Evolutionary conservation across 1,140 invertebrate species (phyloP), one percentile per base, ranked within the genome.

Genomic region (Leptestheria dahalacensis): DNA sequence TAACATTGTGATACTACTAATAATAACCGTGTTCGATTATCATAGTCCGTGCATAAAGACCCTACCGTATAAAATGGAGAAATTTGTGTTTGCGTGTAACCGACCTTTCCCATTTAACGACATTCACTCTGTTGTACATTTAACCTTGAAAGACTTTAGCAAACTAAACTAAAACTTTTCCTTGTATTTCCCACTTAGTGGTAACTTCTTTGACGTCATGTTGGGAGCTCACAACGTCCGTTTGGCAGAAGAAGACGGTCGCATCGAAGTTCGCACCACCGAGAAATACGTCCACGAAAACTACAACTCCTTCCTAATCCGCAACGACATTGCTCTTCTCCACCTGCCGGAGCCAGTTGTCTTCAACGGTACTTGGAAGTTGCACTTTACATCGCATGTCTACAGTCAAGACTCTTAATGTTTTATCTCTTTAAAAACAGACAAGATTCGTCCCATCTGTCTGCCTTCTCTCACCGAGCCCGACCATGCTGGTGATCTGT

Each of bases 251-350:
- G 58, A 60, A 21, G 48, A 26, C 0, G 20, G 59, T 21, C 60
- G 64, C 1, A 50, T 62, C 20, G 59, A 64, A 24, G 58, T 66
- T 15, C 61, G 54, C 10, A 56, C 61, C 9, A 70, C 62, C 3
- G 68, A 69, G 49, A 73, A 74, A 57, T 68, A 71, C 51, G 69
- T 74, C n/a, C 77, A 78, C 62, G 69, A 71, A 57, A 68, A 71
- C 10, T 78, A 73, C 70, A 71, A 72, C 68, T 66, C 70, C 0
- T 63, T 64, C 15, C 64, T 67, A 0, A 62, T 74, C 10, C 68
- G 71, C 55, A 75, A 78, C 65, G 79, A 81, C 64, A 74, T 81
- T 48, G 77, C 78, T n/a, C 59, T 81, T 18, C 68, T 81, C 15
- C 67, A 70, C 46, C 66, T 82, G 12, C 72, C 74, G 12, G 61